A percentile compares a stretch with the other conserved stretches of the same genome.
These are phyloP conservation scores for Apodemia duryi DNA, from an alignment of 2,888 invertebrate species.

Conservation along the genomic window DNA sequence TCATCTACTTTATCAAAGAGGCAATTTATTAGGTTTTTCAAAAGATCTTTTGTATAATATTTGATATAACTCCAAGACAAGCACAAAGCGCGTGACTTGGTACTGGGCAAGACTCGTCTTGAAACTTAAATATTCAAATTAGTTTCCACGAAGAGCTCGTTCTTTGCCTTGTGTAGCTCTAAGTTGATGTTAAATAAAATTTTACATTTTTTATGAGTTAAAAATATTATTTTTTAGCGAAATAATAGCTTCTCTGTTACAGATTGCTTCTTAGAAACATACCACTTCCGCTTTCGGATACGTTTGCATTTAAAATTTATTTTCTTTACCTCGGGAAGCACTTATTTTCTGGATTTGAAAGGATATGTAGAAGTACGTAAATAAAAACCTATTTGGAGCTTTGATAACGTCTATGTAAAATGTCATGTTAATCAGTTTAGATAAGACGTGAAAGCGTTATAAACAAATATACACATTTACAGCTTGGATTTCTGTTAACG, in stretches of 20 bases:
- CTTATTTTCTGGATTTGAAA: too few relatives aligned
- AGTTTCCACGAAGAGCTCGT: neutral
- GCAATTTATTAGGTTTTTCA: neutral
- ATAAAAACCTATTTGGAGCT: too few relatives aligned
- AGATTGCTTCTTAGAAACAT: neutral
- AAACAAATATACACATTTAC: too few relatives aligned
- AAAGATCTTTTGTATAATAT: neutral
- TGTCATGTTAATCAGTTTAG: too few relatives aligned
- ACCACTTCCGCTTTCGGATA: too few relatives aligned
- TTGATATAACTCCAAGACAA: neutral
- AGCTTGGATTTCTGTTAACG: too few relatives aligned
- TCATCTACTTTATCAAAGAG: neutral
- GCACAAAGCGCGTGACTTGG: slow-evolving; percentile 12
- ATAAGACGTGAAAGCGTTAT: too few relatives aligned
- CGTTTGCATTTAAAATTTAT: too few relatives aligned
- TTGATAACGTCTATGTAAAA: too few relatives aligned
- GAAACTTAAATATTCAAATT: slow-evolving; percentile 13
- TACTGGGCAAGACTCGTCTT: slow-evolving; percentile 6
- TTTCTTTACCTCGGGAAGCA: too few relatives aligned
- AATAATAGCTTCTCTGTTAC: neutral
- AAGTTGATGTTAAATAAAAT: slow-evolving; percentile 12
- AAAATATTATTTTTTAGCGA: neutral
- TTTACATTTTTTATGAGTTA: neutral
- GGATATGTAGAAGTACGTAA: too few relatives aligned
- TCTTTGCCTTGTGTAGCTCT: slow-evolving; percentile 5